Percentiles rank a stretch among this genome's conserved stretches.
phyloP scores from a whole-genome alignment of 92 coral and sea anemone genomes.

The Umimayanthus kanabou region DNA sequence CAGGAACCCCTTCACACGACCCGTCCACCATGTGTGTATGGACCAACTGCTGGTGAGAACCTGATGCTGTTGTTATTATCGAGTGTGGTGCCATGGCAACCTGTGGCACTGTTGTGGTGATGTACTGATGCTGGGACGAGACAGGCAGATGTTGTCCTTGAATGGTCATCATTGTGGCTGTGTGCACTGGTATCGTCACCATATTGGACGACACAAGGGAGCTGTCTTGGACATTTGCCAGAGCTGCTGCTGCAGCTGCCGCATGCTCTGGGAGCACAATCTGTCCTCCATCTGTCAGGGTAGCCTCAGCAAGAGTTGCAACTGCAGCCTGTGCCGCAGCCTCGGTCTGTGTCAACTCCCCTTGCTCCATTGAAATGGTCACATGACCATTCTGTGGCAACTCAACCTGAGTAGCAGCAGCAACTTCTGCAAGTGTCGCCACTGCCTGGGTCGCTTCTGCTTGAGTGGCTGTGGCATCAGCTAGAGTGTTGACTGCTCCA shows the following conservation, averaged over 20 bases:
- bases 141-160: constrained; percentile 81
- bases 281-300: constrained; percentile 98
- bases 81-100: constrained; percentile 99
- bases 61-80: constrained; percentile 79
- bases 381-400: constrained; percentile 75
- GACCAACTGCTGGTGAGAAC: constrained; percentile 66
- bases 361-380: constrained; percentile 76
- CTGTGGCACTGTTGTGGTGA: constrained; percentile 86
- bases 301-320: constrained; percentile 98
- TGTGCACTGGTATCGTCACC: constrained; percentile 97
- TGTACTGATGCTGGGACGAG: constrained; percentile 82
- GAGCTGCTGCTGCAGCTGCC: constrained; percentile 88
- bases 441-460: constrained; percentile 99
- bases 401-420: constrained; percentile 93
- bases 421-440: constrained; percentile 98
- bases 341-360: constrained; percentile 90
- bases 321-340: constrained; percentile 99
- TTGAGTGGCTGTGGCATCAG: constrained; percentile 93
- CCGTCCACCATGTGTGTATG: constrained; percentile 88
- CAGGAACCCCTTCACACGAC: constrained; percentile 88
- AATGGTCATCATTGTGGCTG: constrained; percentile 95
- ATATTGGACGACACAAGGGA: constrained; percentile 74
- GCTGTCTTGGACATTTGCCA: constrained; percentile 87
- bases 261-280: constrained; percentile 99
- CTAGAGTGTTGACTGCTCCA: constrained; percentile 95